Conservation (phyloP, 92 coral and sea anemone genomes). For the Scolanthus callimorphus region DNA sequence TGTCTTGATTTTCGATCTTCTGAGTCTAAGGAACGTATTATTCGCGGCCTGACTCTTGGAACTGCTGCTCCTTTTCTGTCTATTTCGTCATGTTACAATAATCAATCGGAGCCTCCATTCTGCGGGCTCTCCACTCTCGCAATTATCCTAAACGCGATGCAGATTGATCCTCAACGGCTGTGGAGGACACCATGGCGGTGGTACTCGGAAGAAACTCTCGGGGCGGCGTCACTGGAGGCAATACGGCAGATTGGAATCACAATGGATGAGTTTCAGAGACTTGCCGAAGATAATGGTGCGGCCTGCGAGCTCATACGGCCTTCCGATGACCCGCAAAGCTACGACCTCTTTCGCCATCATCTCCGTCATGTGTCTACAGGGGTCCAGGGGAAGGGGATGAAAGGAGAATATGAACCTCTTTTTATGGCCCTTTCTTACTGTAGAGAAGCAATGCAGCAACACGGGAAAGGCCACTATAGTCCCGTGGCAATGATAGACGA, state of each 20-base stretch:
- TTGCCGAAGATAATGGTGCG: slow-evolving; percentile 77
- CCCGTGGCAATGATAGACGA: slow-evolving; percentile 79
- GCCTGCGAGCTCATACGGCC: slow-evolving; percentile 61
- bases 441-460: slow-evolving; percentile 61
- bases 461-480: slow-evolving; percentile 90
- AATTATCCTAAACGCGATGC: slow-evolving; percentile 71
- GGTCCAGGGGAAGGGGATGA: neutral
- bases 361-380: slow-evolving; percentile 50
- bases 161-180: slow-evolving; percentile 70
- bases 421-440: slow-evolving; percentile 63
- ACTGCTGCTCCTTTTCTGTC: slow-evolving; percentile 65
- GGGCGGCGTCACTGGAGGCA: slow-evolving; percentile 38
- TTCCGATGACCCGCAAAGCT: slow-evolving; percentile 24
- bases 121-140: slow-evolving; percentile 88
- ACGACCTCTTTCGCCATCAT: slow-evolving; percentile 36
- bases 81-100: slow-evolving; percentile 72
- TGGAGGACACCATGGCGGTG: slow-evolving; percentile 97
- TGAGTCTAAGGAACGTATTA: slow-evolving; percentile 71
- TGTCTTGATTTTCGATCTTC: slow-evolving; percentile 72
- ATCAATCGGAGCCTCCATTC: slow-evolving; percentile 82
- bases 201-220: slow-evolving; percentile 81
- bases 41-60: slow-evolving; percentile 61
- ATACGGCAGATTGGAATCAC: slow-evolving; percentile 64
- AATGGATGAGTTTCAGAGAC: slow-evolving; percentile 65
- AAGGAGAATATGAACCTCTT: neutral